Percentiles rank a stretch among this genome's conserved stretches.
These are phyloP conservation scores for Anarhynchus alexandrinus DNA, from an alignment of 2,113 vertebrate genomes.

Conservation along the genomic window DNA sequence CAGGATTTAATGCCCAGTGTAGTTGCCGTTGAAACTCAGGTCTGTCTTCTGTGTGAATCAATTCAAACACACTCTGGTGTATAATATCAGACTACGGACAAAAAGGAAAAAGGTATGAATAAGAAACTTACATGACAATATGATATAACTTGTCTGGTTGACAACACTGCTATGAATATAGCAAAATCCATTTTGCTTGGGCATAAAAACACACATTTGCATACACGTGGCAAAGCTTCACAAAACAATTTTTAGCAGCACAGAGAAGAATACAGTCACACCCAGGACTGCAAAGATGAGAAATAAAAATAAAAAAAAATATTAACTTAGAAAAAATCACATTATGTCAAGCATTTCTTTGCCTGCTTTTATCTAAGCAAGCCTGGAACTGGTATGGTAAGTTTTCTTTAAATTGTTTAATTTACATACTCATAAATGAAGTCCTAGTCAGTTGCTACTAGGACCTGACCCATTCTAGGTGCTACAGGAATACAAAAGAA, in stretches of 20 bases:
- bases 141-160: background rate
- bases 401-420: background rate
- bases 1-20: constrained; percentile 80
- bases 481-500: background rate
- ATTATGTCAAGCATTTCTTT: background rate
- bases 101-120: background rate
- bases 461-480: background rate
- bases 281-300: background rate
- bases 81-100: constrained; percentile 81
- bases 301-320: background rate
- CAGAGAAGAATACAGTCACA: background rate
- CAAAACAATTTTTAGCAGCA: background rate
- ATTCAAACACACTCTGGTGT: constrained; percentile 86
- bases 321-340: background rate
- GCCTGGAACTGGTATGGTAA: background rate
- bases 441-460: background rate
- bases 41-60: constrained; percentile 86
- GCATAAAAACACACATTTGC: background rate
- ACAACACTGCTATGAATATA: background rate
- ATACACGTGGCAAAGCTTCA: background rate
- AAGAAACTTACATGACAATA: background rate
- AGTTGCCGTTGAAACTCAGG: constrained; percentile 83
- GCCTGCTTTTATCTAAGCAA: background rate
- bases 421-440: background rate
- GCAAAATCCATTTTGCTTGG: background rate